These are phyloP conservation scores for Gorsachius magnificus DNA, from an alignment of 2,797 vertebrate species.

Conservation along the genomic window DNA sequence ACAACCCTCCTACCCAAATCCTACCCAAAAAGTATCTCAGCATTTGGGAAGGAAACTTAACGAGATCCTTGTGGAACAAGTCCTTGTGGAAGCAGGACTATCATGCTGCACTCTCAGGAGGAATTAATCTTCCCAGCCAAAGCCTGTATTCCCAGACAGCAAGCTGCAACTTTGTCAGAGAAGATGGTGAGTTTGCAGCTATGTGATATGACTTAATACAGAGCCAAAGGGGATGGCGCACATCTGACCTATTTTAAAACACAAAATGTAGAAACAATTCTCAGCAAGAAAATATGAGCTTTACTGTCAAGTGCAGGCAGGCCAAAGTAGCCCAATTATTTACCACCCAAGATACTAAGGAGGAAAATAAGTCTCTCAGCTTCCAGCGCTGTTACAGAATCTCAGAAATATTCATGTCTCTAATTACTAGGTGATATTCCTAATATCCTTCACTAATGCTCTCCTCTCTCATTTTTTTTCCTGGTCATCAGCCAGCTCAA, in stretches of 20 bases:
- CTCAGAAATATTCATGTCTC: not conserved
- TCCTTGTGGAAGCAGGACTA: not conserved
- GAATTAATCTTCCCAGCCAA: not conserved
- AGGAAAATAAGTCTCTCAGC: not conserved
- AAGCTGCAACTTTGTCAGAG: not conserved
- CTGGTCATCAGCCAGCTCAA: not conserved
- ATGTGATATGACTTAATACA: not conserved
- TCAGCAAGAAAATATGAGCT: constrained; percentile 24
- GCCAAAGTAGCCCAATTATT: constrained; percentile 36
- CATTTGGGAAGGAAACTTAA: not conserved
- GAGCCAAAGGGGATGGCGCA: constrained; percentile 5
- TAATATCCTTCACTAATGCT: not conserved
- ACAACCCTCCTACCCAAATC: not conserved
- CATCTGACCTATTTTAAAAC: constrained; percentile 46
- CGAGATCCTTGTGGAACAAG: not conserved
- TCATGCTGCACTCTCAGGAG: not conserved
- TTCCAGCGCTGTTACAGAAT: not conserved
- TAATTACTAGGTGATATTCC: not conserved
- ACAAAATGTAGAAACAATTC: not conserved
- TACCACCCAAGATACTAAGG: constrained; percentile 4
- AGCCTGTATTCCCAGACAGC: not conserved
- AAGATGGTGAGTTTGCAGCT: not conserved
- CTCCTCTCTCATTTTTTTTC: not conserved
- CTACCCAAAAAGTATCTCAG: not conserved
- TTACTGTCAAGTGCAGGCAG: constrained; percentile 10